Evolutionary conservation across 35 echinoderm and acorn worm species (phyloP).

Genomic region (Patiria miniata): DNA sequence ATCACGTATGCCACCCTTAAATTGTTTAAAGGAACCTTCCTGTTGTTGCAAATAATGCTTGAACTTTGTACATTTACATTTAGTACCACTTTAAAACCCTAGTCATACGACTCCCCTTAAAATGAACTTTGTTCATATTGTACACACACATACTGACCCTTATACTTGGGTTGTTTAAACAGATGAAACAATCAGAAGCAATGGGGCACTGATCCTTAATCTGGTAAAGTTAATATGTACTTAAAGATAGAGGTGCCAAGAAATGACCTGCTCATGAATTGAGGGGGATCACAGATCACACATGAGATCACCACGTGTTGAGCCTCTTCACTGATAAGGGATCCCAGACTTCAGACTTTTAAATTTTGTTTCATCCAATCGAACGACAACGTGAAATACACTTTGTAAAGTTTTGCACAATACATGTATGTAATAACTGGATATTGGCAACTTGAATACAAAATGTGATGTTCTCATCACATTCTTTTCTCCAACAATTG

Average conservation of each 20-base stretch:
- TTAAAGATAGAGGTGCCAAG: constrained; percentile 5
- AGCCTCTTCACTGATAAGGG: not conserved
- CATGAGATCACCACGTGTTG: not conserved
- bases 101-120: not conserved
- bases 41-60: not conserved
- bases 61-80: not conserved
- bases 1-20: no score
- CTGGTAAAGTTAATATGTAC: constrained; percentile 3
- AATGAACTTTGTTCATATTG: constrained; percentile 17
- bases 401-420: no score
- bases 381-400: no score
- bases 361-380: no score
- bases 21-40: no score
- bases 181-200: not conserved
- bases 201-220: not conserved
- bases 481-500: no score
- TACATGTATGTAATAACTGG: no score
- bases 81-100: not conserved
- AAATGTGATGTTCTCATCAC: no score
- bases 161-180: not conserved
- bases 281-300: not conserved
- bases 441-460: no score
- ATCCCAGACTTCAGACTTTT: no score
- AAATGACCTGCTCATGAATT: no score
- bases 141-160: constrained; percentile 8